These are phyloP conservation scores for Andricus curvator DNA, from an alignment of 2,888 invertebrate species.

Conservation along the genomic window DNA sequence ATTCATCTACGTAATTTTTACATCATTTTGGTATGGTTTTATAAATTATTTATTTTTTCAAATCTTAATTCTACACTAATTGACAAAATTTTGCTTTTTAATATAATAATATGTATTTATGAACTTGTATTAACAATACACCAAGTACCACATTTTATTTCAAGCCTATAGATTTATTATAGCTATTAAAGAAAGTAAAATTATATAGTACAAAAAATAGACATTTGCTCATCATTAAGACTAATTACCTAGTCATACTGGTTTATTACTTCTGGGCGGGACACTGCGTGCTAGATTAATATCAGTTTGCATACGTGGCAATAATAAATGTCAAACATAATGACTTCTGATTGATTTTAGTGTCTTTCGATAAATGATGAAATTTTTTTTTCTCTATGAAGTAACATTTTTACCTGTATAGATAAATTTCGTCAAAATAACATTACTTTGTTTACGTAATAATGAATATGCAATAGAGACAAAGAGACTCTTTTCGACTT, in stretches of 20 bases:
- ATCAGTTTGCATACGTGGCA: not conserved
- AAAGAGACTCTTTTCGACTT: too few species aligned
- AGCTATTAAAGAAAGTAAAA: not conserved
- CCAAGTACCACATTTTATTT: too few species aligned
- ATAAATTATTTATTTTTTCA: not conserved
- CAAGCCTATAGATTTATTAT: too few species aligned
- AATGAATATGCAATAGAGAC: too few species aligned
- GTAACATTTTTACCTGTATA: not conserved
- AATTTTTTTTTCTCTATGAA: not conserved
- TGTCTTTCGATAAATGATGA: not conserved
- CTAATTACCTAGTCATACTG: not conserved
- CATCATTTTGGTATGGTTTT: not conserved
- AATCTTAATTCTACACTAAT: not conserved
- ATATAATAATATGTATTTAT: too few species aligned
- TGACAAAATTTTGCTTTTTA: too few species aligned
- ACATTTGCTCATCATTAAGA: not conserved
- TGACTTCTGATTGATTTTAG: not conserved
- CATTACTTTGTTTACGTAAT: too few species aligned
- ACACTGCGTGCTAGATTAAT: not conserved
- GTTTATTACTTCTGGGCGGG: not conserved
- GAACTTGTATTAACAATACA: too few species aligned
- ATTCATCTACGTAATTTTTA: not conserved
- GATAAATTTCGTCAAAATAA: too few species aligned
- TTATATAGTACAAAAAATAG: not conserved
- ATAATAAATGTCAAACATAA: not conserved